Conservation (phyloP, 2,113 vertebrate genomes). For the Nycticebus coucang region DNA sequence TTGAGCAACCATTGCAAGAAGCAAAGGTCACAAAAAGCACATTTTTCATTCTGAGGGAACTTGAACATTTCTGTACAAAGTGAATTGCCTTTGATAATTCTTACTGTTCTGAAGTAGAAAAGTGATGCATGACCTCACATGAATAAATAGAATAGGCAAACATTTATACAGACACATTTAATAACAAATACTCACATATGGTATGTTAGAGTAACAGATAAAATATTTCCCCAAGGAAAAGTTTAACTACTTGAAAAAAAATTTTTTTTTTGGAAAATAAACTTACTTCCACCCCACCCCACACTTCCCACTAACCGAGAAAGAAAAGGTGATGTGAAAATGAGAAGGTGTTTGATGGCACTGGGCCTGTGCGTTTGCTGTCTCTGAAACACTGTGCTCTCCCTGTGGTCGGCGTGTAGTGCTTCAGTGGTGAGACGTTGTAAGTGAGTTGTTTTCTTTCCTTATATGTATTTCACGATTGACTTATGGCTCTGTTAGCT, state of each 20-base stretch:
- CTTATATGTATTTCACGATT: slow-evolving; percentile 74
- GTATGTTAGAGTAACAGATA: slow-evolving; percentile 71
- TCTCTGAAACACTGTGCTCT: slow-evolving; percentile 73
- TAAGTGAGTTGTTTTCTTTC: slow-evolving; percentile 75
- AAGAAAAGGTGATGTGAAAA: slow-evolving; percentile 47
- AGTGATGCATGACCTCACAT: slow-evolving; percentile 82
- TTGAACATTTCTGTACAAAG: slow-evolving; percentile 78
- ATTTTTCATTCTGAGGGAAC: slow-evolving; percentile 74
- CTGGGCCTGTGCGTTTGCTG: slow-evolving; percentile 59
- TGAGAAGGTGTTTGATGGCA: slow-evolving; percentile 70
- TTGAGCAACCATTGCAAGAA: slow-evolving; percentile 77
- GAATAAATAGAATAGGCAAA: slow-evolving; percentile 81
- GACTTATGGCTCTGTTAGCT: slow-evolving; percentile 84
- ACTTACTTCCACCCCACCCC: not conserved
- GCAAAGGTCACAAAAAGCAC: slow-evolving; percentile 75
- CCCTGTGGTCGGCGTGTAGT: slow-evolving; percentile 73
- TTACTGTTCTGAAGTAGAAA: slow-evolving; percentile 77
- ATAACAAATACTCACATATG: slow-evolving; percentile 61
- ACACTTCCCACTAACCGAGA: slow-evolving; percentile 59
- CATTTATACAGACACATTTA: slow-evolving; percentile 78
- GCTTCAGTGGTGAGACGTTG: slow-evolving; percentile 81
- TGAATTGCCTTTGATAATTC: slow-evolving; percentile 73
- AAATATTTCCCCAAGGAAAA: slow-evolving; percentile 58
- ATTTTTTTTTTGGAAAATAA: not conserved
- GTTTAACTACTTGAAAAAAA: slow-evolving; percentile 54